Conservation (phyloP, 2,888 invertebrate genomes). For the Heliothis peltigera region DNA sequence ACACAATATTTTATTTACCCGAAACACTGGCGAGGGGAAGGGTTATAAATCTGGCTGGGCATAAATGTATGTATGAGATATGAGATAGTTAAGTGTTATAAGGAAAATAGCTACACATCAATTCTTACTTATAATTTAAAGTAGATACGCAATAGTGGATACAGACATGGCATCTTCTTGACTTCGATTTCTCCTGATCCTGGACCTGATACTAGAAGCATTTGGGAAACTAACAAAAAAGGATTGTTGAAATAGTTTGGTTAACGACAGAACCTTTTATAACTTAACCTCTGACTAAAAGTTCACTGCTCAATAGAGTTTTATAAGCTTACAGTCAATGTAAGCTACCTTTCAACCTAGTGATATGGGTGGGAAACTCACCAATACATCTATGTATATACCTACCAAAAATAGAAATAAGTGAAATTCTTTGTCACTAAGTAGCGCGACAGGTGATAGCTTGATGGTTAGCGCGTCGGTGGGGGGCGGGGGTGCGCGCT, state of each 20-base stretch:
- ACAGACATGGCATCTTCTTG: too few relatives aligned
- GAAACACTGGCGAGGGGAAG: neutral
- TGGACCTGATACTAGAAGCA: too few relatives aligned
- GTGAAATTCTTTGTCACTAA: slow-evolving; percentile 41
- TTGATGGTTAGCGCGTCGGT: slow-evolving; percentile 35
- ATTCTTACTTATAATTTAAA: too few relatives aligned
- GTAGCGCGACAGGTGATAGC: slow-evolving; percentile 63
- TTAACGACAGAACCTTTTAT: too few relatives aligned
- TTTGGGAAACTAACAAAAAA: too few relatives aligned
- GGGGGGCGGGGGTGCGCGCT: slow-evolving; percentile 36
- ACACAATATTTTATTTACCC: neutral
- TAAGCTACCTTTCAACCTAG: neutral
- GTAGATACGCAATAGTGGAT: too few relatives aligned
- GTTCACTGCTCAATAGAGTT: neutral
- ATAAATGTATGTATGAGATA: neutral
- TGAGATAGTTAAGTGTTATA: neutral
- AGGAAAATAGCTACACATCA: too few relatives aligned
- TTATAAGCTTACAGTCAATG: neutral
- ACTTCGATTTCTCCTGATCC: too few relatives aligned
- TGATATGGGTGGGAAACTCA: neutral
- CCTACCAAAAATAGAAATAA: slow-evolving; percentile 26
- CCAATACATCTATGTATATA: neutral
- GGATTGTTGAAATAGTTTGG: too few relatives aligned
- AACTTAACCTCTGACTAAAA: neutral
- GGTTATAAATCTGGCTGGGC: neutral